phyloP scores from a whole-genome alignment of 1,140 invertebrate species.

The Drosophila parvula region DNA sequence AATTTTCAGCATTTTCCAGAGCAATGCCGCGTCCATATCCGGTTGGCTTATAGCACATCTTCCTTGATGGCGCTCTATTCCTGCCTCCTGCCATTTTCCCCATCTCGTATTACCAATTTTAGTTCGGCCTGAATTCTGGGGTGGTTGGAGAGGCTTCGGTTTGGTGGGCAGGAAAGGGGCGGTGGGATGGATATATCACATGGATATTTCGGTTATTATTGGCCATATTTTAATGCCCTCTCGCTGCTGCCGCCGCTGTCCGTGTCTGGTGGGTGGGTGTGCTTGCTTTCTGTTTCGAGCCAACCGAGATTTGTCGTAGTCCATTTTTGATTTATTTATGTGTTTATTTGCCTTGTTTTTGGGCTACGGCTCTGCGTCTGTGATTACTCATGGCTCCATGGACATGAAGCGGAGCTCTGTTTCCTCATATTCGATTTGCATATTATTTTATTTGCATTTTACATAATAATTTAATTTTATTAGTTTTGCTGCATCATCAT shows the following conservation, averaged over 20 bases:
- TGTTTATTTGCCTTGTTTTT: constrained; percentile 79
- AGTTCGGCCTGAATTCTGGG: constrained; percentile 8
- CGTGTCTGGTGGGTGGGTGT: constrained; percentile 14
- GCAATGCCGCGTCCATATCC: neutral
- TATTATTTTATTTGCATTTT: constrained; percentile 80
- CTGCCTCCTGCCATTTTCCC: neutral
- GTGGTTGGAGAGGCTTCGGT: neutral
- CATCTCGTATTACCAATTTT: constrained; percentile 43
- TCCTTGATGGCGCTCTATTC: neutral
- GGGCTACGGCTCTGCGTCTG: constrained; percentile 64
- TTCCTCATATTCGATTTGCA: constrained; percentile 68
- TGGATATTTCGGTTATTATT: constrained; percentile 76
- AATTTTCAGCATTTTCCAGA: neutral
- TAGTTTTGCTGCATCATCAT: constrained; percentile 75
- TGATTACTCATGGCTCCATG: constrained; percentile 70
- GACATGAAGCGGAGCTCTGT: constrained; percentile 4
- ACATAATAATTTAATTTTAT: constrained; percentile 82
- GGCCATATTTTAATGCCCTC: constrained; percentile 77
- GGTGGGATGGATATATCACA: constrained; percentile 41
- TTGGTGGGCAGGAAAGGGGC: neutral
- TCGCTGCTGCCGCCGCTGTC: constrained; percentile 21
- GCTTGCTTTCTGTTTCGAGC: constrained; percentile 34
- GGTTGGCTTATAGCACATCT: neutral
- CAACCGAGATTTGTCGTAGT: constrained; percentile 80
- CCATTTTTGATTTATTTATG: constrained; percentile 81